These are phyloP conservation scores for Omphaloscelis lunosa DNA, from an alignment of 2,888 invertebrate species.

Conservation along the genomic window DNA sequence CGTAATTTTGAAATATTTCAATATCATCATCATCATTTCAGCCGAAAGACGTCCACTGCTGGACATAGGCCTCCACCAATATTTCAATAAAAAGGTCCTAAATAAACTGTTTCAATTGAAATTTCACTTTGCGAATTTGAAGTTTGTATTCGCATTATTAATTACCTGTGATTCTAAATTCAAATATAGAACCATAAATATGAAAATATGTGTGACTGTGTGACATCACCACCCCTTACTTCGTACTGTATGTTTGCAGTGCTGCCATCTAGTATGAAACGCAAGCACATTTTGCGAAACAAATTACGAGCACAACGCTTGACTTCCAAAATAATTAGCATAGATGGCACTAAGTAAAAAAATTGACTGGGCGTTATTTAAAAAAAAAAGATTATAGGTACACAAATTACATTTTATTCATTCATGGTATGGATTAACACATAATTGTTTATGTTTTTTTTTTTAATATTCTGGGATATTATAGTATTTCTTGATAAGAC, in stretches of 20 bases:
- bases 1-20: not conserved
- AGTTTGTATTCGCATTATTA: not conserved
- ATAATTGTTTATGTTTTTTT: no score
- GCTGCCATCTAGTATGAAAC: slow-evolving; percentile 30
- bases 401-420: not conserved
- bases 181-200: not conserved
- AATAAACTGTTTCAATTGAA: no score
- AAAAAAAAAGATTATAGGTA: not conserved
- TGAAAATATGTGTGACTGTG: not conserved
- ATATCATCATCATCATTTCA: no score
- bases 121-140: not conserved
- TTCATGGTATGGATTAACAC: no score
- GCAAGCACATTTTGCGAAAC: not conserved
- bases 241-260: not conserved
- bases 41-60: no score
- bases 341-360: slow-evolving; percentile 40
- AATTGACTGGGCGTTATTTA: not conserved
- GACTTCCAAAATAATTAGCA: not conserved
- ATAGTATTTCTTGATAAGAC: no score
- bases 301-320: not conserved
- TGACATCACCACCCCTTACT: not conserved
- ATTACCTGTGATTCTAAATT: not conserved
- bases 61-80: no score
- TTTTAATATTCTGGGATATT: no score
- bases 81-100: not conserved